These are phyloP conservation scores for Mus caroli DNA, from an alignment of 2,797 vertebrate species.

Conservation along the genomic window DNA sequence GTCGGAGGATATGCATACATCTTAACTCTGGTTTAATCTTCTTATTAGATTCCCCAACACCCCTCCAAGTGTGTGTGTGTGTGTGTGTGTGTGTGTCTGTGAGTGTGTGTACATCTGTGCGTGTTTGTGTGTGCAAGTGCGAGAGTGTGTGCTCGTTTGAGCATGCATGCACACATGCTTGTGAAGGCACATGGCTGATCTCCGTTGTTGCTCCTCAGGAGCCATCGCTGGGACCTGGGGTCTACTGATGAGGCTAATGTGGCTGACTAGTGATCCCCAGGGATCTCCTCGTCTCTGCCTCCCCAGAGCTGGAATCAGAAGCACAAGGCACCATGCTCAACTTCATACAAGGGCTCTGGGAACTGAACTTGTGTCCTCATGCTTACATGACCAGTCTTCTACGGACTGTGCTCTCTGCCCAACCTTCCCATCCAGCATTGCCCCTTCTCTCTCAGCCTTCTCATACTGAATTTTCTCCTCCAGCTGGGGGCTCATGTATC, in stretches of 20 bases:
- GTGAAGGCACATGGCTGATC: too few species aligned
- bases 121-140: neutral
- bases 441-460: neutral
- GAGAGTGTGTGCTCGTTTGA: neutral
- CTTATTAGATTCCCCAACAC: neutral
- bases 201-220: neutral
- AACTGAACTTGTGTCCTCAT: neutral
- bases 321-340: neutral
- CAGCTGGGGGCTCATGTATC: neutral
- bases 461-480: neutral
- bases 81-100: neutral
- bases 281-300: neutral
- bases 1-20: neutral
- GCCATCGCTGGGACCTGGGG: neutral
- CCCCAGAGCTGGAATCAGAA: neutral
- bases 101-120: neutral
- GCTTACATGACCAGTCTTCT: too few species aligned
- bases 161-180: neutral
- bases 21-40: neutral
- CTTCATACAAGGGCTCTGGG: neutral
- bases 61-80: neutral
- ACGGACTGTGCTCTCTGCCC: too few species aligned
- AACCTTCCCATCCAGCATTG: neutral
- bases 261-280: neutral
- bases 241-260: neutral